Conservation (phyloP, 2,888 invertebrate genomes). For the Ligdia adustata region DNA sequence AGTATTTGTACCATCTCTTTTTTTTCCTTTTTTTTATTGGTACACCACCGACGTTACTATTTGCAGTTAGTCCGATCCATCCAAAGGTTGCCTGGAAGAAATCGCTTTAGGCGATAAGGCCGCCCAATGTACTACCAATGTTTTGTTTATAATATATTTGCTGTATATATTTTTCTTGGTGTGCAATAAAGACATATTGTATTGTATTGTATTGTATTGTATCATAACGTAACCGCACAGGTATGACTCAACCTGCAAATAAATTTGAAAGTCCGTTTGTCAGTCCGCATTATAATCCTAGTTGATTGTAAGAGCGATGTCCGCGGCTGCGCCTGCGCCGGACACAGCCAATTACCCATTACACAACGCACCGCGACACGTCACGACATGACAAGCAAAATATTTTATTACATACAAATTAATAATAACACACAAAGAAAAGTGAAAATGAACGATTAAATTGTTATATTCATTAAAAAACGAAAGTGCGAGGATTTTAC, state of each 20-base stretch:
- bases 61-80: too few species aligned
- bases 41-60: too few species aligned
- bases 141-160: too few species aligned
- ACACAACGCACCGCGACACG: conserved; percentile 21
- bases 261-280: conserved; percentile 22
- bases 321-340: not conserved
- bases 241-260: not conserved
- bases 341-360: conserved; percentile 16
- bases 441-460: conserved; percentile 24
- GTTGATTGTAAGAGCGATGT: conserved; percentile 24
- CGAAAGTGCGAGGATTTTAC: conserved; percentile 23
- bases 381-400: not conserved
- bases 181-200: too few species aligned
- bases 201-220: too few species aligned
- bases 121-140: too few species aligned
- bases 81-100: too few species aligned
- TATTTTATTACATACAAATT: not conserved
- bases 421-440: conserved; percentile 5
- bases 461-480: conserved; percentile 26
- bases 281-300: conserved; percentile 19
- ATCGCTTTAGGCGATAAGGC: too few species aligned
- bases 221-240: not conserved
- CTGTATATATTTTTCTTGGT: too few species aligned
- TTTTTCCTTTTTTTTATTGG: too few species aligned
- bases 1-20: too few species aligned